Percentiles rank a stretch among this genome's conserved stretches.
Conservation (phyloP, 1,140 invertebrate genomes). For the Melanaphis sacchari region DNA sequence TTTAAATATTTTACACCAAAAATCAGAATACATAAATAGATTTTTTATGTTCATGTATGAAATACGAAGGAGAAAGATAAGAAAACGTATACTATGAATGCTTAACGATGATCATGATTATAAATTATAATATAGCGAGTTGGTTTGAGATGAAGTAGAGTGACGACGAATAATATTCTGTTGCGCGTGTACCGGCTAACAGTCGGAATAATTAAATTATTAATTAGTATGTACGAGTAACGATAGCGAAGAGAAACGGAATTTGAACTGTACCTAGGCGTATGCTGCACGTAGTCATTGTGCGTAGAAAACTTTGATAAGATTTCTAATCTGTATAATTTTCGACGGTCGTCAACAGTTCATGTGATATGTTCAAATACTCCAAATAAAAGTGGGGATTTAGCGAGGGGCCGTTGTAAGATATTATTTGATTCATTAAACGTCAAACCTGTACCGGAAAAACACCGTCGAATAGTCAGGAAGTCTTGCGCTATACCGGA, state of each 20-base stretch:
- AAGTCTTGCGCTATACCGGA: not conserved
- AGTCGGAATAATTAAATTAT: not conserved
- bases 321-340: not conserved
- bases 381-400: not conserved
- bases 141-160: not conserved
- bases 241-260: no score
- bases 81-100: not conserved
- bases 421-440: not conserved
- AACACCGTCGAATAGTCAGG: not conserved
- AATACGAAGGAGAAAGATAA: not conserved
- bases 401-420: not conserved
- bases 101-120: no score
- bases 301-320: not conserved
- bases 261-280: no score
- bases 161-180: not conserved
- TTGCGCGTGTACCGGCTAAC: not conserved
- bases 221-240: not conserved
- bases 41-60: not conserved
- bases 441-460: not conserved
- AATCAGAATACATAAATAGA: not conserved
- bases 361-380: not conserved
- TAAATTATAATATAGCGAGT: no score
- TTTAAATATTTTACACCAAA: not conserved
- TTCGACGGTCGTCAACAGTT: not conserved
- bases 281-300: no score